A percentile compares a stretch with the other conserved stretches of the same genome.
phyloP scores from a whole-genome alignment of 2,113 vertebrate species.

The Choloepus hoffmanni region DNA sequence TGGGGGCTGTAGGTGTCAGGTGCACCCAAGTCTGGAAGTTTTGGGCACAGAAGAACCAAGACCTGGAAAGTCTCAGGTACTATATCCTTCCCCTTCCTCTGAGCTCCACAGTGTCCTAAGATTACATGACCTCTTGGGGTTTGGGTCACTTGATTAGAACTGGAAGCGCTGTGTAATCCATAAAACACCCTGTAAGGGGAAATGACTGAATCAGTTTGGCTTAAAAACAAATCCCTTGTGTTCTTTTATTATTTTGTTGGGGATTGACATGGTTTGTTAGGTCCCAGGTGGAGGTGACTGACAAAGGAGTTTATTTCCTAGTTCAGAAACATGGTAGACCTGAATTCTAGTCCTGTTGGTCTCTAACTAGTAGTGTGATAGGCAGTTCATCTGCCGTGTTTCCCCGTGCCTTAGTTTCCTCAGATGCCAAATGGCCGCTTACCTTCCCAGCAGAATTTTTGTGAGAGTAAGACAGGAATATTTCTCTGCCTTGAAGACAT shows the following conservation, averaged over 20 bases:
- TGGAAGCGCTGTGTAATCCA: slow-evolving; percentile 49
- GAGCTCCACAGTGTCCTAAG: not conserved
- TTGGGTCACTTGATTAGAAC: slow-evolving; percentile 37
- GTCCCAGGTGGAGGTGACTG: not conserved
- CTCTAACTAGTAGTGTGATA: not conserved
- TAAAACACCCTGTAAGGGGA: slow-evolving; percentile 30
- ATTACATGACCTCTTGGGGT: not conserved
- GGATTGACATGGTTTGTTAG: not conserved
- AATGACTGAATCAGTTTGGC: not conserved
- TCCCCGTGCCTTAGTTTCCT: not conserved
- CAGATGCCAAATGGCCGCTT: not conserved
- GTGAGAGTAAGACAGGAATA: not conserved
- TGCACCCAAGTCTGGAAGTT: not conserved
- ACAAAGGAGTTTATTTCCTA: not conserved
- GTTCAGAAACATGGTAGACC: not conserved
- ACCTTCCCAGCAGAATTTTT: not conserved
- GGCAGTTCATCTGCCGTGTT: too few relatives aligned
- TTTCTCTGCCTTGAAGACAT: slow-evolving; percentile 43
- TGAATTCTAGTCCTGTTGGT: not conserved
- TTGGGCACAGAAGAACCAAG: not conserved
- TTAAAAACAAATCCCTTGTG: not conserved
- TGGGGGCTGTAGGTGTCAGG: not conserved
- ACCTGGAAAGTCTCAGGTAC: not conserved
- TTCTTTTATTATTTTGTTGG: not conserved
- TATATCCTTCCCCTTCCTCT: not conserved